Conservation (phyloP, 2,797 vertebrate genomes). For the Falco novaeseelandiae region DNA sequence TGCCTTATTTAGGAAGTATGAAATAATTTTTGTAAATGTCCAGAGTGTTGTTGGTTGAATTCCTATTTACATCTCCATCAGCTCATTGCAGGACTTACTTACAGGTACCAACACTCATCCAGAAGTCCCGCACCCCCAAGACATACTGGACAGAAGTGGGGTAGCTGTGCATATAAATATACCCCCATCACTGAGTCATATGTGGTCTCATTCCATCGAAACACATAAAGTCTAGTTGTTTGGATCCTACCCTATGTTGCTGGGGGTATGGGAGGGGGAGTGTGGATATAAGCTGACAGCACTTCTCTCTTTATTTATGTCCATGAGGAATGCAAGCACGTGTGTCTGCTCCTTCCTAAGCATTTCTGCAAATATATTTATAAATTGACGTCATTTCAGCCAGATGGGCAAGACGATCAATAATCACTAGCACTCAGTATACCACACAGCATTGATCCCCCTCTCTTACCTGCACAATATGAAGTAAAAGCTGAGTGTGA, state of each 20-base stretch:
- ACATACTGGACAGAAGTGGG: neutral
- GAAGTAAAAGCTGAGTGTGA: neutral
- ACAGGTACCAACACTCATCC: neutral
- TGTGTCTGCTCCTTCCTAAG: neutral
- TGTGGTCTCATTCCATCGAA: neutral
- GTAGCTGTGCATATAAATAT: neutral
- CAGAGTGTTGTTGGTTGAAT: neutral
- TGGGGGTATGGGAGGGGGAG: neutral
- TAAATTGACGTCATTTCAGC: neutral
- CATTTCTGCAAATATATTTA: neutral
- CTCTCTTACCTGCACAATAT: neutral
- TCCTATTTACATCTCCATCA: neutral
- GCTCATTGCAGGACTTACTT: neutral
- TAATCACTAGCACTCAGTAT: neutral
- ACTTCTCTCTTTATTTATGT: neutral
- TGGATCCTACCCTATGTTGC: neutral
- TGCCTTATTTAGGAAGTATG: neutral
- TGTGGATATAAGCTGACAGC: neutral
- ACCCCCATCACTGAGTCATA: rapidly evolving
- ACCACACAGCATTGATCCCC: neutral
- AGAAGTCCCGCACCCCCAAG: neutral
- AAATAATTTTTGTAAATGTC: neutral
- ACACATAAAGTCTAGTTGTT: neutral
- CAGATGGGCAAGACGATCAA: neutral
- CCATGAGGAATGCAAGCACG: neutral